Evolutionary conservation across 2,113 vertebrate genomes (phyloP).

Genomic region (Riparia riparia): DNA sequence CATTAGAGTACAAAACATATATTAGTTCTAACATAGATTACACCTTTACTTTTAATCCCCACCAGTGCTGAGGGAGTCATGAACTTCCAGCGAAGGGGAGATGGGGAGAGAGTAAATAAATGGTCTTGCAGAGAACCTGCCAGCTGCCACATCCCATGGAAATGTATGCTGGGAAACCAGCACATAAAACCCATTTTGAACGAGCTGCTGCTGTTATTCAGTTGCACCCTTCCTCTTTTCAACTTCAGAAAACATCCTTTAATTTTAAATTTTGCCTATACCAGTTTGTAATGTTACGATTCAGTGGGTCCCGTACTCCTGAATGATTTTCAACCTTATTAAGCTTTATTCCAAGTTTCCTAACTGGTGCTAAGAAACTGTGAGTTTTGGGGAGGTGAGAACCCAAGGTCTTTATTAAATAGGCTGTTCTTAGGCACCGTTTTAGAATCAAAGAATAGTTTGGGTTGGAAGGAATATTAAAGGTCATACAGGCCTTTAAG

Average conservation of each 20-base stretch:
- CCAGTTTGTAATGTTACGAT: not conserved
- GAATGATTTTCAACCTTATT: not conserved
- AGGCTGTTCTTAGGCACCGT: not conserved
- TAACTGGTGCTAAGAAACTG: not conserved
- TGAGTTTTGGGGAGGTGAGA: not conserved
- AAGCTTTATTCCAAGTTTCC: not conserved
- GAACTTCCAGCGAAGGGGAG: constrained; percentile 29
- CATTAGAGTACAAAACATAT: constrained; percentile 25
- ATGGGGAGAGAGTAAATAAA: constrained; percentile 21
- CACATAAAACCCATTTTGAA: not conserved
- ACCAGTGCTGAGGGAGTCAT: not conserved
- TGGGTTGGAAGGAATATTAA: not conserved
- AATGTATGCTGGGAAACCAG: not conserved
- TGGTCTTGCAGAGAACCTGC: not conserved
- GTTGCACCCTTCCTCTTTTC: not conserved
- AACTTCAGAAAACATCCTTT: not conserved
- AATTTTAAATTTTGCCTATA: not conserved
- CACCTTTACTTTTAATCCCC: constrained; percentile 54
- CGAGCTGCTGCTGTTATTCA: not conserved
- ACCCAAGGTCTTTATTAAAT: not conserved
- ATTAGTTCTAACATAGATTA: constrained; percentile 43
- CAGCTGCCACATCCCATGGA: not conserved
- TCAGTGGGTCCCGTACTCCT: not conserved
- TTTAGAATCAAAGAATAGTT: not conserved
- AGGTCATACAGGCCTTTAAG: not conserved